These are phyloP conservation scores for Sebastes cheni DNA, from an alignment of 2,797 vertebrate species.

Conservation along the genomic window DNA sequence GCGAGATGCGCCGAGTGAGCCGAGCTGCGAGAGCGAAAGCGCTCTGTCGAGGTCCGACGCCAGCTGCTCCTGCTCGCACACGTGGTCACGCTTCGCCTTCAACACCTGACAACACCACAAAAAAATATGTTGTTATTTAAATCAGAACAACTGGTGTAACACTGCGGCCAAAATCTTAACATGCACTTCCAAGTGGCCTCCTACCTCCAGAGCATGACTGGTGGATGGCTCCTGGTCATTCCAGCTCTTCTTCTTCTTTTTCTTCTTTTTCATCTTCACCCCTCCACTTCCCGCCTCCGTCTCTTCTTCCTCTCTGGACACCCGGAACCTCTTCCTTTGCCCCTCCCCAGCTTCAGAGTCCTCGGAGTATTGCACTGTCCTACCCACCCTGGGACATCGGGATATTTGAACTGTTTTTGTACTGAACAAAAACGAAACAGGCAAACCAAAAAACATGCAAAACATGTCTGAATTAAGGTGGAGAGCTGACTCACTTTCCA, in stretches of 20 bases:
- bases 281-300: constrained; percentile 73
- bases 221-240: constrained; percentile 85
- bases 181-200: not conserved
- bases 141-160: not conserved
- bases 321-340: constrained; percentile 87
- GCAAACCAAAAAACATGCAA: not conserved
- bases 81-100: constrained; percentile 86
- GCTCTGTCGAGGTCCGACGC: constrained; percentile 94
- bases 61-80: constrained; percentile 94
- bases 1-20: constrained; percentile 82
- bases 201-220: constrained; percentile 89
- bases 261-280: constrained; percentile 79
- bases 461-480: not conserved
- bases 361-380: constrained; percentile 89
- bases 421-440: not conserved
- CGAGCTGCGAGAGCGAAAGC: constrained; percentile 91
- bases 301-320: constrained; percentile 86
- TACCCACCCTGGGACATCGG: constrained; percentile 81
- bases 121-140: no score
- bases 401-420: not conserved
- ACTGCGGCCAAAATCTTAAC: not conserved
- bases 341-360: constrained; percentile 92
- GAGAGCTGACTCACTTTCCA: constrained; percentile 89
- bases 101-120: constrained; percentile 67
- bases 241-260: constrained; percentile 88